Conservation (phyloP, 2,797 vertebrate genomes). For the Chanos chanos region DNA sequence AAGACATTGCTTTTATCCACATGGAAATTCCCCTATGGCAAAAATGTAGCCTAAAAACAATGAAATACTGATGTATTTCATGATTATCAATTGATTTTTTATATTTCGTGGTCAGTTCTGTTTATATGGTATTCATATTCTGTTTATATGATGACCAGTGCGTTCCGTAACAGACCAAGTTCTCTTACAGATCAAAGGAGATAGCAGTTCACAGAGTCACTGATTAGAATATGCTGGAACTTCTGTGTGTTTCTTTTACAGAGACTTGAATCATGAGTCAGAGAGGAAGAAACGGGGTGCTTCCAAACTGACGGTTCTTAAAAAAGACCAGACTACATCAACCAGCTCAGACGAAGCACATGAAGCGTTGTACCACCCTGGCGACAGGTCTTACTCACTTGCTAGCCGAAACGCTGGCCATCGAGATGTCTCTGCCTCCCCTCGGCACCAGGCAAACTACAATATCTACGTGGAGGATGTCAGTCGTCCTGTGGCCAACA, state of each 20-base stretch:
- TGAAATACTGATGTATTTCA: not conserved
- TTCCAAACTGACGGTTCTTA: conserved; percentile 81
- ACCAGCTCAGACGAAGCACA: conserved; percentile 85
- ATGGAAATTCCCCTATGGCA: not conserved
- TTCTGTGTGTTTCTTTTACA: conserved; percentile 44
- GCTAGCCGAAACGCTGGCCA: conserved; percentile 66
- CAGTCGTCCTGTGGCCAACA: conserved; percentile 62
- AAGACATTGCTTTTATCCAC: conserved; percentile 35
- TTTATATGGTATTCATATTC: no score
- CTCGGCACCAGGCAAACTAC: conserved; percentile 81
- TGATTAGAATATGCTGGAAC: no score
- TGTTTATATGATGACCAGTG: no score
- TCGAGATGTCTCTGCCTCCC: conserved; percentile 66
- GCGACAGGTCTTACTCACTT: conserved; percentile 70
- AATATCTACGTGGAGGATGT: conserved; percentile 89
- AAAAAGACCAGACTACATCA: conserved; percentile 93
- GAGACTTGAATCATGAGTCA: conserved; percentile 66
- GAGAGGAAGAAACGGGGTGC: conserved; percentile 71
- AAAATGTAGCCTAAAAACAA: not conserved
- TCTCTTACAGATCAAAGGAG: not conserved
- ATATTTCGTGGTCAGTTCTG: no score
- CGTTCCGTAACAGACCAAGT: no score
- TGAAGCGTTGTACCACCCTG: conserved; percentile 65
- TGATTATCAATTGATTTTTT: not conserved
- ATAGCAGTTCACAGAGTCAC: no score